Base-by-base conservation (phyloP, 2,888 invertebrate genomes). In the Heteropelma amictum region DNA sequence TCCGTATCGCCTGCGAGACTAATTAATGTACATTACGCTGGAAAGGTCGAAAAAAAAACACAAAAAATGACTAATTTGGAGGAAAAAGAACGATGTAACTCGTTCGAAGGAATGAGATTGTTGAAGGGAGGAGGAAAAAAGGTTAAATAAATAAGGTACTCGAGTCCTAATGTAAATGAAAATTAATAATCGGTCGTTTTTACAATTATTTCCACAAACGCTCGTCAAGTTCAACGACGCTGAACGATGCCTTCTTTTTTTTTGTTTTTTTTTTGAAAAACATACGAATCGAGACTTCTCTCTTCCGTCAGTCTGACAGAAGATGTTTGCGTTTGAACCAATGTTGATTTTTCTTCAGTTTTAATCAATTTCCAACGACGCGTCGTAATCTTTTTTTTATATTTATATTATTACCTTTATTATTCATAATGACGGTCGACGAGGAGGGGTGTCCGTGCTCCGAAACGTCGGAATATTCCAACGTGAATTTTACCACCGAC, bases 391-490 rank as follows among this genome's bases (percentile, higher is more conserved):
- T 28, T 65, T 58, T 40, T 73, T 71, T 33, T 64, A 33, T 19
- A 70, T 56, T 64, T 79, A 81, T 76, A 30, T 19, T 73, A 74
- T 71, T 10, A 56, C 47, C 30, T 35, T 40, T 28, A 63, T 67
- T 49, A 26, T n/a, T 21, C 21, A 49, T 47, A 10, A 67, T 58
- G 35, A 85, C 82, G 80, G 77, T 78, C 30, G 79, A 77, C 2
- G 83, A 79, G 33, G 80, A 81, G 8, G 83, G 81, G 40, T 81
- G 69, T 60, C 79, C 78, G 23, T 84, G 72, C 33, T 77, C 79
- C 0, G 85, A 85, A 23, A 73, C 77, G 10, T 81, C 84, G 5
- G 84, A 84, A 33, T 74, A 77, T 12, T 84, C 85, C 4, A 83
- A 86, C 60, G 38, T 77, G 63, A 81, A 81, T 5, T 85, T 83